Conservation (phyloP, 2,113 vertebrate species). For the cattle (Bos taurus) region DNA sequence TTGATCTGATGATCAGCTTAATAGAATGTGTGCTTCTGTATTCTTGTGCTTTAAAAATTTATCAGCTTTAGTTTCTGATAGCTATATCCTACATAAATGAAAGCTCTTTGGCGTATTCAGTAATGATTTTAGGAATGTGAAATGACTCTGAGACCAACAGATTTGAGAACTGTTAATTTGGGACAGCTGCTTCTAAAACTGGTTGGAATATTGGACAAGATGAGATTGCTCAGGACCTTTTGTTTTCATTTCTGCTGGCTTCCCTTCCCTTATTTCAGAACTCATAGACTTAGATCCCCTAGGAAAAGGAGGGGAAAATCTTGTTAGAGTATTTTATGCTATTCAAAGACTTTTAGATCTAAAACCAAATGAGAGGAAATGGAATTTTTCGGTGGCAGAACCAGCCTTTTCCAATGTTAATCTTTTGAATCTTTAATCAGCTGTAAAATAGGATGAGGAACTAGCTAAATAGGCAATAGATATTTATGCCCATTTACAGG, state of each 20-base stretch:
- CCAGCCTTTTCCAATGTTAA: background rate
- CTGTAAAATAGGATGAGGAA: background rate
- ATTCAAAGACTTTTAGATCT: slow-evolving; percentile 36
- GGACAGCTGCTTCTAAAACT: background rate
- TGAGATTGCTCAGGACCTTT: background rate
- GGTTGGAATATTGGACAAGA: background rate
- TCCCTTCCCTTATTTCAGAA: slow-evolving; percentile 13
- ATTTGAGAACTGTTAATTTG: background rate
- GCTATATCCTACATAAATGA: background rate
- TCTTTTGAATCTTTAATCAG: slow-evolving; percentile 45
- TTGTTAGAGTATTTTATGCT: slow-evolving; percentile 17
- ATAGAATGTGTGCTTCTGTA: background rate
- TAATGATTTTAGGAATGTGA: background rate
- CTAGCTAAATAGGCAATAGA: background rate
- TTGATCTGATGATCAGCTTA: background rate
- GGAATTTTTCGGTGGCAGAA: background rate
- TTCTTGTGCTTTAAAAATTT: background rate
- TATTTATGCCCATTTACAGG: background rate
- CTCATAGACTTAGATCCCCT: background rate
- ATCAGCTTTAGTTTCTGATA: background rate
- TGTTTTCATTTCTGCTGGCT: slow-evolving; percentile 4
- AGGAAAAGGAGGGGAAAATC: slow-evolving; percentile 3
- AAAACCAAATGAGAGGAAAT: slow-evolving; percentile 50
- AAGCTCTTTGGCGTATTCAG: background rate
- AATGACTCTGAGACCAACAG: background rate